Evolutionary conservation across 2,113 vertebrate species (phyloP).

Genomic region (Peromyscus leucopus): DNA sequence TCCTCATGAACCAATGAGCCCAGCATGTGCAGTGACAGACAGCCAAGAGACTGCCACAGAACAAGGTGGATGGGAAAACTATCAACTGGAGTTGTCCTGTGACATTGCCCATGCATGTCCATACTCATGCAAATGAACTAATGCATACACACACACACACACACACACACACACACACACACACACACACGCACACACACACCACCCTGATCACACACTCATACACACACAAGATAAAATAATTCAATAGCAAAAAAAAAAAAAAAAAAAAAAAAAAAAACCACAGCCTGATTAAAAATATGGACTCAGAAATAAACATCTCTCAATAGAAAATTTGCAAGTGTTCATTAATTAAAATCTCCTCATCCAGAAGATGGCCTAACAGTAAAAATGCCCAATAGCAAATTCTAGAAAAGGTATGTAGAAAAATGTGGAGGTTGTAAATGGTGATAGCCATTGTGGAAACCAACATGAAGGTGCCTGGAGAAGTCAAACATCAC

Average conservation of each 20-base stretch:
- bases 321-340: background rate
- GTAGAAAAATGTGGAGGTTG: background rate
- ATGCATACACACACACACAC: background rate
- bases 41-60: background rate
- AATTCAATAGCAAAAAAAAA: background rate
- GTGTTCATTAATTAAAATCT: background rate
- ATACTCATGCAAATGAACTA: background rate
- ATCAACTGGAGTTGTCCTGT: background rate
- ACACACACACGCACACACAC: too few species aligned
- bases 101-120: background rate
- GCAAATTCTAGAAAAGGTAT: background rate
- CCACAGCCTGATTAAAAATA: background rate
- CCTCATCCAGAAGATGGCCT: background rate
- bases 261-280: background rate
- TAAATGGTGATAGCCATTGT: background rate
- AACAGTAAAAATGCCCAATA: background rate
- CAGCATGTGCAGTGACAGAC: background rate
- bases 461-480: background rate
- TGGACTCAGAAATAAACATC: background rate
- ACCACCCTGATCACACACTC: background rate
- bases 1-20: background rate
- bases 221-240: background rate
- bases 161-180: too few species aligned
- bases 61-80: background rate
- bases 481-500: background rate